A percentile compares a stretch with the other conserved stretches of the same genome.
phyloP scores from a whole-genome alignment of 1,140 invertebrate species.

The Drosophila melanica region DNA sequence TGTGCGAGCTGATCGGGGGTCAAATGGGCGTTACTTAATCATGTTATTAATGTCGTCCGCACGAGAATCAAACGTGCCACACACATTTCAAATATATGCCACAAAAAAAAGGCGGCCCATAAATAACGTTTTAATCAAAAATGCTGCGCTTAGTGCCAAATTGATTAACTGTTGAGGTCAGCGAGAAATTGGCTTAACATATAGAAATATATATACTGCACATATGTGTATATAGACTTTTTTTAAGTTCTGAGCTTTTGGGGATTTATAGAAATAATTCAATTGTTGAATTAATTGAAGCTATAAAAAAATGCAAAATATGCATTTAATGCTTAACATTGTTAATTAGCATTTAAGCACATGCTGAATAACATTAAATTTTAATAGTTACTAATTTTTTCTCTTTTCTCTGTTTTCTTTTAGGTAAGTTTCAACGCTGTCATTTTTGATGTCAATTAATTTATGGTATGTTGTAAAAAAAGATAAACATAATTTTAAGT shows the following conservation, averaged over 20 bases:
- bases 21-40: conserved; percentile 42
- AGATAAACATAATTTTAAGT: neutral
- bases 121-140: conserved; percentile 68
- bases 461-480: conserved; percentile 56
- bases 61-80: conserved; percentile 31
- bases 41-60: conserved; percentile 66
- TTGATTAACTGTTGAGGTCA: conserved; percentile 43
- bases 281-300: conserved; percentile 24
- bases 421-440: conserved; percentile 61
- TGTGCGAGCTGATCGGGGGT: neutral
- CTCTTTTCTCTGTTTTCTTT: conserved; percentile 37
- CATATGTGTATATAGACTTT: neutral
- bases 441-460: conserved; percentile 30
- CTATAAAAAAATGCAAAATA: conserved; percentile 5
- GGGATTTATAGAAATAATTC: conserved; percentile 3
- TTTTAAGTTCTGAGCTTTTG: neutral
- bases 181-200: conserved; percentile 5
- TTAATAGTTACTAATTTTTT: conserved; percentile 21
- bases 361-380: conserved; percentile 37
- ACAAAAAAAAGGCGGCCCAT: conserved; percentile 34
- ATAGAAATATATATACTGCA: neutral
- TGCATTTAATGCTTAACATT: conserved; percentile 18
- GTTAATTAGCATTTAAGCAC: conserved; percentile 17
- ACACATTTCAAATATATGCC: too few relatives aligned
- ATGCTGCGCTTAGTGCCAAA: conserved; percentile 42